phyloP scores from a whole-genome alignment of 2,888 invertebrate genomes.

The Neuroscelio doddi region DNA sequence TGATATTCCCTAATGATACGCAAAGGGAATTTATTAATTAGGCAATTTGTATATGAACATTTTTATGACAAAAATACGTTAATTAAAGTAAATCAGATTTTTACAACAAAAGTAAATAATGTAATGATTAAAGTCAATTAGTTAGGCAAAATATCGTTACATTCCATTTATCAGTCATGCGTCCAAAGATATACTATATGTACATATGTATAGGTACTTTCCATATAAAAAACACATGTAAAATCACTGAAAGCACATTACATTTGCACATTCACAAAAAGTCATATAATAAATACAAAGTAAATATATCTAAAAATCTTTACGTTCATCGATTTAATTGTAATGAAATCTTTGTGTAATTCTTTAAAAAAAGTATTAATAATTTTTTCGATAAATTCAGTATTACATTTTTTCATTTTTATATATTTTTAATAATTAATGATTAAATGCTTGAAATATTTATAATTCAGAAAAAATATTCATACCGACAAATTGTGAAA shows the following conservation, averaged over 20 bases:
- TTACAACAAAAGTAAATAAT: conserved; percentile 20
- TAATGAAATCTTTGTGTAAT: conserved; percentile 22
- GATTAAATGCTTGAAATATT: neutral
- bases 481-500: neutral
- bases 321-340: conserved; percentile 21
- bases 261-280: conserved; percentile 46
- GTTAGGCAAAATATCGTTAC: conserved; percentile 35
- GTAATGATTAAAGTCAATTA: conserved; percentile 37
- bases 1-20: conserved; percentile 3
- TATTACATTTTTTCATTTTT: neutral
- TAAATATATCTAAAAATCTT: conserved; percentile 20
- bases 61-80: conserved; percentile 19
- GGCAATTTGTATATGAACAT: conserved; percentile 17
- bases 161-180: conserved; percentile 43
- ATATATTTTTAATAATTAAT: neutral
- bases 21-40: conserved; percentile 10
- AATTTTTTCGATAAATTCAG: neutral
- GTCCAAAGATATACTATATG: conserved; percentile 44
- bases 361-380: conserved; percentile 9
- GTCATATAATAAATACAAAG: conserved; percentile 32
- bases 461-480: neutral
- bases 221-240: conserved; percentile 39
- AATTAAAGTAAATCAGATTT: conserved; percentile 17
- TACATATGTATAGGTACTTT: conserved; percentile 45
- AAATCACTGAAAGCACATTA: conserved; percentile 45